phyloP scores from a whole-genome alignment of 2,113 vertebrate species.

The Rhinopomastus cyanomelas region DNA sequence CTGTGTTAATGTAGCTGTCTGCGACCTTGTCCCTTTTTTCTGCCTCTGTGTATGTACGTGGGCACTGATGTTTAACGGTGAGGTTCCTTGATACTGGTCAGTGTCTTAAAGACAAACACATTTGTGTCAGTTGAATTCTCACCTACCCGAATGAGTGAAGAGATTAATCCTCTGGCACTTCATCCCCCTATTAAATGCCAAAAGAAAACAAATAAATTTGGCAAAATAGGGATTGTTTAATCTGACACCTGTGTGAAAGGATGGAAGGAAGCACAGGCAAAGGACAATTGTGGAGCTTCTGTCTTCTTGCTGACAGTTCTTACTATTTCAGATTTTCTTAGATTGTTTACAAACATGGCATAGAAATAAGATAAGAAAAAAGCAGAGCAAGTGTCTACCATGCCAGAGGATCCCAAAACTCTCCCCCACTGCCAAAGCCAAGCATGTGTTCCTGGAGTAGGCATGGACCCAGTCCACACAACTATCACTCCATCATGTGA shows the following conservation, averaged over 20 bases:
- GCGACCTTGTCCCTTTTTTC: not conserved
- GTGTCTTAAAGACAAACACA: not conserved
- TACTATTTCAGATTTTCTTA: not conserved
- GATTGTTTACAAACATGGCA: not conserved
- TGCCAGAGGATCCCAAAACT: not conserved
- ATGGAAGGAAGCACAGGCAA: not conserved
- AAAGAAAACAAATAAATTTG: not conserved
- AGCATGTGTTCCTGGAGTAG: not conserved
- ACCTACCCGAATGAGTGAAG: not conserved
- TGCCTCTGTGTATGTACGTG: not conserved
- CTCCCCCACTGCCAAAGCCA: not conserved
- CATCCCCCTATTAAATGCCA: not conserved
- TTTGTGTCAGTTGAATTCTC: not conserved
- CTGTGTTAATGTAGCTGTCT: not conserved
- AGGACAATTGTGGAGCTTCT: not conserved
- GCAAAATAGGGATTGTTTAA: not conserved
- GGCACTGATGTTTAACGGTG: not conserved
- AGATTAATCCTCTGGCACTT: not conserved
- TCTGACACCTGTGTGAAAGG: not conserved
- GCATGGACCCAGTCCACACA: not conserved
- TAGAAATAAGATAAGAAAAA: not conserved
- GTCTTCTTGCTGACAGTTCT: not conserved
- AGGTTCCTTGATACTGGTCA: not conserved
- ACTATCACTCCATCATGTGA: fast-evolving
- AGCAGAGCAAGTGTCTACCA: not conserved